Conservation (phyloP, 2,113 vertebrate species). For the Rynchops niger region DNA sequence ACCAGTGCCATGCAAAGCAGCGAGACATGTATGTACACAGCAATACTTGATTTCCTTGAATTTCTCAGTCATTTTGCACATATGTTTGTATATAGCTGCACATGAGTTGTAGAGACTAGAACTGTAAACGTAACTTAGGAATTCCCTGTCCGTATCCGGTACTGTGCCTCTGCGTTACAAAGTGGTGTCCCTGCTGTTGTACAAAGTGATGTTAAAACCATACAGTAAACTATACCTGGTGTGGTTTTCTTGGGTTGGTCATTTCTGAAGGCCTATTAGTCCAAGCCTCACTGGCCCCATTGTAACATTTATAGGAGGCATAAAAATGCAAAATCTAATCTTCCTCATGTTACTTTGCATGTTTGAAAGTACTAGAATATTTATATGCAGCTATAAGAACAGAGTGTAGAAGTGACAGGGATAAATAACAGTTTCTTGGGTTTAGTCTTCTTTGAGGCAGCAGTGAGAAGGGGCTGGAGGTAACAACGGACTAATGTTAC, state of each 20-base stretch:
- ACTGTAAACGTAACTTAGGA: background rate
- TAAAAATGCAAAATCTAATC: background rate
- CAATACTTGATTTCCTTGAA: background rate
- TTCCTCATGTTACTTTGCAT: background rate
- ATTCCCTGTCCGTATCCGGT: background rate
- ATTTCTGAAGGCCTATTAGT: background rate
- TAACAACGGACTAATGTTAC: background rate
- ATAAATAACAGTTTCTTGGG: background rate
- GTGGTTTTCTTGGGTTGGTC: background rate
- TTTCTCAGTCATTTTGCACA: background rate
- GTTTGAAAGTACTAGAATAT: background rate
- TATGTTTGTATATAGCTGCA: background rate
- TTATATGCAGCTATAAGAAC: background rate
- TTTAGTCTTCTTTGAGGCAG: background rate
- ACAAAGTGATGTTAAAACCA: background rate
- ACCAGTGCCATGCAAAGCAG: constrained; percentile 29
- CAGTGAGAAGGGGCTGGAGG: background rate
- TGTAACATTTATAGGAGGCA: background rate
- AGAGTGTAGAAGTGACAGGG: background rate
- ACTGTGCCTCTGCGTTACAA: background rate
- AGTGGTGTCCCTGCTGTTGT: background rate
- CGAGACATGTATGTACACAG: constrained; percentile 67
- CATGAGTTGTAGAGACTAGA: background rate
- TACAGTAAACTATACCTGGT: background rate
- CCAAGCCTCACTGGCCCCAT: background rate